A percentile compares a stretch with the other conserved stretches of the same genome.
Conservation (phyloP, 1,140 invertebrate genomes). For the Euura lappo region DNA sequence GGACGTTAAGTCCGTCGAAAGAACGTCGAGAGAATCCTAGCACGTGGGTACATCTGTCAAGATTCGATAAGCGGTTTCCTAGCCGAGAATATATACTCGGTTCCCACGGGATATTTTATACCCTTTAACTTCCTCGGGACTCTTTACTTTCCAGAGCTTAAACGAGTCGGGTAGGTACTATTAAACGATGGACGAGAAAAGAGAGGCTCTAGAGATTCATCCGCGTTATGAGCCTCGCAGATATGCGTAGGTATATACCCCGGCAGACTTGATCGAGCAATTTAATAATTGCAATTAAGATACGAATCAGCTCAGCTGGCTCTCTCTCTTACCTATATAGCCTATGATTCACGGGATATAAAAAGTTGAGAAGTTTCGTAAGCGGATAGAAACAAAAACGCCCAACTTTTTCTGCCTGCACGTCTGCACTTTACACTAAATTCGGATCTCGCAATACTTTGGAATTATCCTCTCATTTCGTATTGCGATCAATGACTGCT, state of each 20-base stretch:
- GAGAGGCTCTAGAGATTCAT: not conserved
- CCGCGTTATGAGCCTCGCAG: not conserved
- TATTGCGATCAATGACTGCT: too few species aligned
- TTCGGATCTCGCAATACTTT: too few species aligned
- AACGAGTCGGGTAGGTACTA: not conserved
- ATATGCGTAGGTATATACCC: not conserved
- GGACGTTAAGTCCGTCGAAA: not conserved
- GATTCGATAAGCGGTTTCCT: not conserved
- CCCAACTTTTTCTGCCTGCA: not conserved
- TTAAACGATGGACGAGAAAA: not conserved
- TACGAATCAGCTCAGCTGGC: not conserved
- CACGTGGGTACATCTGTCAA: too few species aligned
- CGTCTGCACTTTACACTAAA: too few species aligned
- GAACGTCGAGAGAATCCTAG: not conserved
- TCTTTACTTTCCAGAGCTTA: not conserved
- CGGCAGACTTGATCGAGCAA: not conserved
- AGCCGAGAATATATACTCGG: not conserved
- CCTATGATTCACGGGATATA: conserved; percentile 2
- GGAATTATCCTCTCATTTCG: too few species aligned
- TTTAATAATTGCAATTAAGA: conserved; percentile 7
- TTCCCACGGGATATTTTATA: not conserved
- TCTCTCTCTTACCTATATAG: not conserved
- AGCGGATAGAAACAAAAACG: not conserved
- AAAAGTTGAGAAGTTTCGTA: not conserved
- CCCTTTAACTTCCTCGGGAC: not conserved